phyloP scores from a whole-genome alignment of 2,113 vertebrate species.

The Corythoichthys intestinalis region DNA sequence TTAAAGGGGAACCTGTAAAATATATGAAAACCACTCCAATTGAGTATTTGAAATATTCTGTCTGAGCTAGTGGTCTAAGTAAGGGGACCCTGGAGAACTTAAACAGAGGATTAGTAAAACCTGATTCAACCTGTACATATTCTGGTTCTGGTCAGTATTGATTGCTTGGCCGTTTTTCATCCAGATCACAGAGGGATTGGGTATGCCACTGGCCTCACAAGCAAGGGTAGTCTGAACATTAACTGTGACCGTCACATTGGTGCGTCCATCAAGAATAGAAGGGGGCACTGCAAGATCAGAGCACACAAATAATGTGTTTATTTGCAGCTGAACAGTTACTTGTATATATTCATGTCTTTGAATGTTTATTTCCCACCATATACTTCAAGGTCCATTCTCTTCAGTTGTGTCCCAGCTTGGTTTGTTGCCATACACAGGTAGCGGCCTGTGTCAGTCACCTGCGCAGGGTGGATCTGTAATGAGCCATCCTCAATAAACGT shows the following conservation, averaged over 20 bases:
- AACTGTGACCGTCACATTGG: conserved; percentile 83
- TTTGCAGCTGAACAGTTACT: neutral
- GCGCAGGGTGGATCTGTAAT: conserved; percentile 79
- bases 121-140: conserved; percentile 86
- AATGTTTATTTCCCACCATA: conserved; percentile 71
- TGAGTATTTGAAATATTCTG: neutral
- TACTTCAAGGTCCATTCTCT: conserved; percentile 82
- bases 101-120: conserved; percentile 55
- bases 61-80: neutral
- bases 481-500: conserved; percentile 79
- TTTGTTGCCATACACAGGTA: conserved; percentile 93
- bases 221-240: conserved; percentile 88
- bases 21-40: neutral
- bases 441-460: conserved; percentile 81
- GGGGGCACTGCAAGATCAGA: conserved; percentile 78
- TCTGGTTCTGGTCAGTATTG: conserved; percentile 89
- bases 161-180: conserved; percentile 80
- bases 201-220: conserved; percentile 89
- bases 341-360: neutral
- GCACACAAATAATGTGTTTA: neutral
- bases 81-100: conserved; percentile 9
- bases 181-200: conserved; percentile 85
- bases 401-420: conserved; percentile 83
- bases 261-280: conserved; percentile 73
- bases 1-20: neutral